Conservation (phyloP, 64 coral and sea anemone genomes). For the Cladopsammia gracilis region DNA sequence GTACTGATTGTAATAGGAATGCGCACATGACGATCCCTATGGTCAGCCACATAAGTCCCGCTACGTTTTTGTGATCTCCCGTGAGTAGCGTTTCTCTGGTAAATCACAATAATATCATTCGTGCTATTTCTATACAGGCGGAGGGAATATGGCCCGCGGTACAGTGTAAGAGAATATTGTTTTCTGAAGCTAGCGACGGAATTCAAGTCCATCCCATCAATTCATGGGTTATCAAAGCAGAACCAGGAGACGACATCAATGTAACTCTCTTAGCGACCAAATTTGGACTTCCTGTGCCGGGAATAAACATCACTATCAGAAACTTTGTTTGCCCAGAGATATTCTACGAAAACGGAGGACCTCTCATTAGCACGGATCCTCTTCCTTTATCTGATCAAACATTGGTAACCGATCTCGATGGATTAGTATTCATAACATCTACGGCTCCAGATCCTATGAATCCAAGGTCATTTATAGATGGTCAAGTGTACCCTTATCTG, state of each 20-base stretch:
- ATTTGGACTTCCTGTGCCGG: conserved; percentile 21
- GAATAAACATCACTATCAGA: not conserved
- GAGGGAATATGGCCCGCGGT: conserved; percentile 36
- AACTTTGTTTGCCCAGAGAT: not conserved
- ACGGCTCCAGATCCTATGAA: not conserved
- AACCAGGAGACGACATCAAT: conserved; percentile 9
- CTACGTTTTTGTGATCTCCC: too few relatives aligned
- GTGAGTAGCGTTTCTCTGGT: not conserved
- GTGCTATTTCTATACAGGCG: not conserved
- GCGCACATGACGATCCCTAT: too few relatives aligned
- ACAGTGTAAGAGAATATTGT: conserved; percentile 37
- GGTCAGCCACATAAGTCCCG: too few relatives aligned
- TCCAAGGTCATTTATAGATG: conserved; percentile 37
- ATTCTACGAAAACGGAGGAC: conserved; percentile 42
- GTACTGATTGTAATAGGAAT: too few relatives aligned
- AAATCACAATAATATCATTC: not conserved
- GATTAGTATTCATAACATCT: conserved; percentile 14
- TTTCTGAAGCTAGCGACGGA: conserved; percentile 40
- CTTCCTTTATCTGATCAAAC: not conserved
- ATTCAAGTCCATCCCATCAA: conserved; percentile 31
- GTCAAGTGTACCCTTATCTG: conserved; percentile 35
- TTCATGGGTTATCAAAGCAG: conserved; percentile 4
- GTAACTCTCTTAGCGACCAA: conserved; percentile 23
- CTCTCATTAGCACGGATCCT: not conserved
- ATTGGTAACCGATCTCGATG: not conserved